Base-by-base conservation (phyloP, 2,797 vertebrate species). In the Cercopithecus neglectus region DNA sequence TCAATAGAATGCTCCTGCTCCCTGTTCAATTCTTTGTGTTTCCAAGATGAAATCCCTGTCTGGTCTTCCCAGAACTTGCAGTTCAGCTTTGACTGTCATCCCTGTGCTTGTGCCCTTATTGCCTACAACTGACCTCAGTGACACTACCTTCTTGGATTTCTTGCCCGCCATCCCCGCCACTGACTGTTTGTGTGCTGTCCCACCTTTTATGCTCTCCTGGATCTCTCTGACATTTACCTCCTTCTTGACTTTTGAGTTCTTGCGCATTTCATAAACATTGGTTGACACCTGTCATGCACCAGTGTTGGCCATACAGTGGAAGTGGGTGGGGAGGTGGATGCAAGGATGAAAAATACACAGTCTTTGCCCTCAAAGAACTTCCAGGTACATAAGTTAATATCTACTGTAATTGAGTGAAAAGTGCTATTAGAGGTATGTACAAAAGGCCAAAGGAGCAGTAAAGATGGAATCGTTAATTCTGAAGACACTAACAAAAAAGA, bases 401-500 rank as follows among this genome's bases (percentile, higher is more conserved):
- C 87, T 70, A 75, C 82, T 61, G 2, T 28, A 3, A 3, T 5
- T 59, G 88, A 92, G 64, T 91, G n/a, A 57, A 79, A 90, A 53
- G 59, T 91, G 30, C 41, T 86, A 3, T 76, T 57, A 85, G 82
- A 64, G 12, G 3, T 55, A 2, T 59, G 39, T 81, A 7, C 2
- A 28, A 53, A 89, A 92, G 81, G 44, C 93, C 59, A 74, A 59
- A 53, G 55, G 46, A 92, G 17, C 9, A 50, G 30, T 70, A 67
- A 90, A 39, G 92, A 84, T 14, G 4, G 48, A 50, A 46, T 78
- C 44, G 41, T 76, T 83, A 79, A 82, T 75, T 85, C 74, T 2
- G 17, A 96, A 92, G 75, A 84, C 22, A 81, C 39, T 74, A 85
- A 81, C 70, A 70, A 57, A 91, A 91, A 89, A 74, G 39, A 95